Conservation (phyloP, 2,797 vertebrate species). For the Bucorvus abyssinicus region DNA sequence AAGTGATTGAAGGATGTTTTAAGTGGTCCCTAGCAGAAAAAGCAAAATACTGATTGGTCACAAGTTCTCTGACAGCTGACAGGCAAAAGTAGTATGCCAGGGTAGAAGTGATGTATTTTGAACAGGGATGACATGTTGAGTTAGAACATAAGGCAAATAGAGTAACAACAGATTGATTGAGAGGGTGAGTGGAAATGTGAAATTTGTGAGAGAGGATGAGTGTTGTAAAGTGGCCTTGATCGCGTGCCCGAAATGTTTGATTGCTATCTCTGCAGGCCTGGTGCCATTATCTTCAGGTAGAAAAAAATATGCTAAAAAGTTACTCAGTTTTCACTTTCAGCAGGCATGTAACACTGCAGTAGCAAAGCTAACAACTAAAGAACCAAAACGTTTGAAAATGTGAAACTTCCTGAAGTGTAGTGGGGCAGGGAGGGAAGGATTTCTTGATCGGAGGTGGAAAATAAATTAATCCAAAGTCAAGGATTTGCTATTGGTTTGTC, state of each 20-base stretch:
- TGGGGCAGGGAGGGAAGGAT: accelerated
- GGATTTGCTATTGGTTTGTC: not conserved
- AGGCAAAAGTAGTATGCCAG: slow-evolving; percentile 21
- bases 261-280: slow-evolving; percentile 20
- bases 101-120: slow-evolving; percentile 37
- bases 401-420: not conserved
- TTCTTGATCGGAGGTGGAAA: not conserved
- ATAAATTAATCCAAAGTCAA: not conserved
- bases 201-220: slow-evolving; percentile 10
- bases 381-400: not conserved
- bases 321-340: not conserved
- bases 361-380: not conserved
- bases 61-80: slow-evolving; percentile 48
- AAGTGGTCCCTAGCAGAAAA: not conserved
- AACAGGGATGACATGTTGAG: slow-evolving; percentile 58
- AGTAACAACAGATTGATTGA: slow-evolving; percentile 67
- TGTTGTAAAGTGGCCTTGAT: slow-evolving; percentile 41
- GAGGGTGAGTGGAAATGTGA: slow-evolving; percentile 46
- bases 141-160: slow-evolving; percentile 68
- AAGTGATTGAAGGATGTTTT: not conserved
- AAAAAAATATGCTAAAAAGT: not conserved
- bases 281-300: not conserved
- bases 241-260: not conserved
- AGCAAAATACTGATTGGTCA: slow-evolving; percentile 22
- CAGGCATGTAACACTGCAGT: not conserved